Percentiles rank a stretch among this genome's conserved stretches.
Conservation (phyloP, 1,140 invertebrate species). For the Apis florea region DNA sequence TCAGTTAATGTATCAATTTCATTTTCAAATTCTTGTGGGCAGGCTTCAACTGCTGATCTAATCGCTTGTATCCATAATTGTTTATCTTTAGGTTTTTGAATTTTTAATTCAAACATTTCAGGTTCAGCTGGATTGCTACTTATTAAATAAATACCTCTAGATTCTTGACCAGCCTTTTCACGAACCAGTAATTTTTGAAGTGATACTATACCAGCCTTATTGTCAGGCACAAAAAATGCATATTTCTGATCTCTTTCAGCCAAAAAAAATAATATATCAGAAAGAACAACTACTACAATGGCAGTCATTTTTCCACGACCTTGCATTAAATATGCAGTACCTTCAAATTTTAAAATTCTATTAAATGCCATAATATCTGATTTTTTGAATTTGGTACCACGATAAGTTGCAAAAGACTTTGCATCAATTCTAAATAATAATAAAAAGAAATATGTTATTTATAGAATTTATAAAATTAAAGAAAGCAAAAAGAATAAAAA, state of each 20-base stretch:
- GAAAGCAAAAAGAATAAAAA: neutral
- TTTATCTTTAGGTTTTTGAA: slow-evolving; percentile 93
- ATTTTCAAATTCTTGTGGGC: slow-evolving; percentile 84
- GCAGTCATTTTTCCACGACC: slow-evolving; percentile 90
- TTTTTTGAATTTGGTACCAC: slow-evolving; percentile 94
- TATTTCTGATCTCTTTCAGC: slow-evolving; percentile 92
- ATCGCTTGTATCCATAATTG: slow-evolving; percentile 93
- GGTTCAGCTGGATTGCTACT: slow-evolving; percentile 92
- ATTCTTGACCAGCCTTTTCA: slow-evolving; percentile 95
- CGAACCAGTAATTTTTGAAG: slow-evolving; percentile 94
- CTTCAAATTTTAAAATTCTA: slow-evolving; percentile 92
- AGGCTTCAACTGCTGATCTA: slow-evolving; percentile 85
- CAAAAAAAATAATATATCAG: slow-evolving; percentile 95
- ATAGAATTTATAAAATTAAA: neutral
- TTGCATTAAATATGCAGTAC: slow-evolving; percentile 91
- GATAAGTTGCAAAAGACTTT: slow-evolving; percentile 92
- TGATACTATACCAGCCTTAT: slow-evolving; percentile 94
- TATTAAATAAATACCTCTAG: slow-evolving; percentile 93
- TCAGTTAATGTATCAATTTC: slow-evolving; percentile 82
- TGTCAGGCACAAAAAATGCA: slow-evolving; percentile 92
- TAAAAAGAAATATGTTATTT: neutral
- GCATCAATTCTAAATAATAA: slow-evolving; percentile 86
- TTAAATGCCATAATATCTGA: slow-evolving; percentile 93
- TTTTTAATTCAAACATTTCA: slow-evolving; percentile 97
- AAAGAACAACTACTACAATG: slow-evolving; percentile 92